A percentile compares a stretch with the other conserved stretches of the same genome.
phyloP scores from a whole-genome alignment of 2,888 invertebrate genomes.

The Galeruca laticollis region DNA sequence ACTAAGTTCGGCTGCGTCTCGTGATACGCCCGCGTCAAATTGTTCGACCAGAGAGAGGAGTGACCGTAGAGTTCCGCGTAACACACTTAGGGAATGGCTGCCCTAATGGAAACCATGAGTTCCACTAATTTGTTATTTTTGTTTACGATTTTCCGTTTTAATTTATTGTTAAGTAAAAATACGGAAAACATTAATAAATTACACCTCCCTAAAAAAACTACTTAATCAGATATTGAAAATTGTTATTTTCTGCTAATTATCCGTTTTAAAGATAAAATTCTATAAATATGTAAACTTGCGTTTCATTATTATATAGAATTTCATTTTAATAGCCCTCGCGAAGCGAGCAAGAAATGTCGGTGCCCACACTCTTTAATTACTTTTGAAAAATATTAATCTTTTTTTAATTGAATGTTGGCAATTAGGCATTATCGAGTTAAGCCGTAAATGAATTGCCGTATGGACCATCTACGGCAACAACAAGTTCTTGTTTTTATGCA shows the following conservation, averaged over 20 bases:
- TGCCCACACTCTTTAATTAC: constrained; percentile 23
- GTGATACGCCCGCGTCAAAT: too few relatives aligned
- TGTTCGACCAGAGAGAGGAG: too few relatives aligned
- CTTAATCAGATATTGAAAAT: too few relatives aligned
- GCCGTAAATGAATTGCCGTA: constrained; percentile 25
- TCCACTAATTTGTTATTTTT: too few relatives aligned
- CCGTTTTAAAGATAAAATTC: background rate
- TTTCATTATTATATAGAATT: background rate
- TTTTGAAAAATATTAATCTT: constrained; percentile 17
- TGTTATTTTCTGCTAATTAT: background rate
- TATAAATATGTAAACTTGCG: background rate
- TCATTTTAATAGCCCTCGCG: background rate
- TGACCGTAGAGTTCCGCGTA: too few relatives aligned
- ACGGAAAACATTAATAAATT: too few relatives aligned
- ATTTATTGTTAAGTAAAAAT: too few relatives aligned
- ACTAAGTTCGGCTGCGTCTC: too few relatives aligned
- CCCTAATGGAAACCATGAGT: too few relatives aligned
- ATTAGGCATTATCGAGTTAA: constrained; percentile 32
- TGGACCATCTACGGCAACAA: constrained; percentile 25
- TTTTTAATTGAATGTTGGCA: constrained; percentile 35
- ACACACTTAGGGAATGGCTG: too few relatives aligned
- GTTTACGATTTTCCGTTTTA: too few relatives aligned
- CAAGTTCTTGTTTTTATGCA: constrained; percentile 23
- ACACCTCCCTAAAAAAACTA: too few relatives aligned
- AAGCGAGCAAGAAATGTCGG: constrained; percentile 11